Conservation (phyloP, 2,113 vertebrate species). For the Toxostoma redivivum region DNA sequence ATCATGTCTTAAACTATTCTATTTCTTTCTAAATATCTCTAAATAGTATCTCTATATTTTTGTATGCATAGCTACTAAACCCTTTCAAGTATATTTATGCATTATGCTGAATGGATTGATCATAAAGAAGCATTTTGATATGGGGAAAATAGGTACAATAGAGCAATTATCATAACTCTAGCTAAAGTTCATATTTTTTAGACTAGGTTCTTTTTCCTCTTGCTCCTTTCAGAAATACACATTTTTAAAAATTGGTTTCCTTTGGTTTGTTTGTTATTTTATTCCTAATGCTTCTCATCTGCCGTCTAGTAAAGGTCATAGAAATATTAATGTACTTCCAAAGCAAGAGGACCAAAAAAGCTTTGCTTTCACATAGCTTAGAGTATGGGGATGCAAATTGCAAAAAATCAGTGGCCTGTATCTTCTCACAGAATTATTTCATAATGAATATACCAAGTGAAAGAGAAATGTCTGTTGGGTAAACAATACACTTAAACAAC, state of each 20-base stretch:
- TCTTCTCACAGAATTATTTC: constrained; percentile 70
- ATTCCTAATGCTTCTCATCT: constrained; percentile 63
- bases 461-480: constrained; percentile 56
- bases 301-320: constrained; percentile 74
- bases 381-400: constrained; percentile 71
- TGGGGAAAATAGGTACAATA: not conserved
- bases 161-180: not conserved
- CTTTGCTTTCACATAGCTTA: constrained; percentile 65
- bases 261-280: constrained; percentile 63
- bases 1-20: not conserved
- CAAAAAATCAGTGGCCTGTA: constrained; percentile 78
- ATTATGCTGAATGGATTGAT: not conserved
- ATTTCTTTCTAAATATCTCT: not conserved
- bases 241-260: constrained; percentile 29
- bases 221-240: constrained; percentile 16
- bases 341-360: constrained; percentile 65
- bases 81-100: not conserved
- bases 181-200: constrained; percentile 21
- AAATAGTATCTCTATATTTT: not conserved
- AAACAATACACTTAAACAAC: constrained; percentile 41
- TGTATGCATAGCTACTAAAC: not conserved
- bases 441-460: constrained; percentile 64
- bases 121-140: not conserved
- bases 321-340: constrained; percentile 71
- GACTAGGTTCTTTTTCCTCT: not conserved